These are phyloP conservation scores for Tapirus indicus DNA, from an alignment of 2,797 vertebrate species.

Conservation along the genomic window DNA sequence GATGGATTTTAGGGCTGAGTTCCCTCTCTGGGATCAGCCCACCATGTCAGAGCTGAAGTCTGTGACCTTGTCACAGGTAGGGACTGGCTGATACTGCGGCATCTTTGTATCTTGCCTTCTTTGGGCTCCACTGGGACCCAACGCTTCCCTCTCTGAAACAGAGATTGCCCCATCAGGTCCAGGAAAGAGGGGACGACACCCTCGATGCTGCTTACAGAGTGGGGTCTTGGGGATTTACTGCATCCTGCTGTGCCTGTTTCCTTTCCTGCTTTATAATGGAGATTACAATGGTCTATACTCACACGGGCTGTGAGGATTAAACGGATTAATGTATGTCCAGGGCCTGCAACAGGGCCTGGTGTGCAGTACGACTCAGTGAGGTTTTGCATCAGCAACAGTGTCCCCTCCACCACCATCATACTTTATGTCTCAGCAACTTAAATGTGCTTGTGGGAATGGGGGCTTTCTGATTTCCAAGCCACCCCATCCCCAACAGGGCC, in stretches of 20 bases:
- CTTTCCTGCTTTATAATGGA: not conserved
- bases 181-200: fast-evolving
- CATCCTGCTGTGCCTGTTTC: not conserved
- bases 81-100: not conserved
- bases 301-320: not conserved
- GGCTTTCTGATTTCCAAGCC: not conserved
- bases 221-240: fast-evolving
- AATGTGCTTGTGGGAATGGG: fast-evolving
- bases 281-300: not conserved
- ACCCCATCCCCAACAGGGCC: not conserved
- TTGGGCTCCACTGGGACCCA: not conserved
- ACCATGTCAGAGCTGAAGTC: not conserved
- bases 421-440: not conserved
- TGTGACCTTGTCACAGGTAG: not conserved
- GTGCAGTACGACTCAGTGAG: fast-evolving
- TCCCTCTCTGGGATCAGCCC: not conserved
- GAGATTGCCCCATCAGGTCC: fast-evolving
- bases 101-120: not conserved
- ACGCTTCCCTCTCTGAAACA: fast-evolving
- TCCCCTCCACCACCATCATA: fast-evolving
- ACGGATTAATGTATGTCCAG: fast-evolving
- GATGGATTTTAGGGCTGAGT: not conserved
- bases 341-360: not conserved
- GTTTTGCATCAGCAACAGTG: fast-evolving
- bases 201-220: fast-evolving